A percentile compares a stretch with the other conserved stretches of the same genome.
These are phyloP conservation scores for Labia minor DNA, from an alignment of 2,888 invertebrate species.

Conservation along the genomic window DNA sequence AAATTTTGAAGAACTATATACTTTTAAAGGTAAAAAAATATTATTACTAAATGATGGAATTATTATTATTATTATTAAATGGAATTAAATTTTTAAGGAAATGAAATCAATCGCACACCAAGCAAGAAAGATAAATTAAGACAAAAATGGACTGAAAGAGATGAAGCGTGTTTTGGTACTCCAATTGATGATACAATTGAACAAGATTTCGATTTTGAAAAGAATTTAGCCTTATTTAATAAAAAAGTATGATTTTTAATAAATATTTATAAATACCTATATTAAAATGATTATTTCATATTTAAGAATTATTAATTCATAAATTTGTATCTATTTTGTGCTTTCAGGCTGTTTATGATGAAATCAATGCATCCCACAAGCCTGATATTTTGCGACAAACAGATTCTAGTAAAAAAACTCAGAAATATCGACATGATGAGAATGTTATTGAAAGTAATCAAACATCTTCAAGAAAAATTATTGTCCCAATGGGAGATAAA, in stretches of 20 bases:
- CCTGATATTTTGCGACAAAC: slow-evolving; percentile 49
- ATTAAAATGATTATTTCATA: background rate
- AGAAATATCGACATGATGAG: slow-evolving; percentile 71
- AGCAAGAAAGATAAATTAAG: slow-evolving; percentile 42
- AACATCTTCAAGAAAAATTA: slow-evolving; percentile 55
- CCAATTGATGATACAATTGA: slow-evolving; percentile 53
- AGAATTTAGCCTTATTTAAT: slow-evolving; percentile 82
- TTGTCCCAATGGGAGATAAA: slow-evolving; percentile 51
- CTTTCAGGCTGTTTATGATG: slow-evolving; percentile 59
- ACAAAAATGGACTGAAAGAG: slow-evolving; percentile 38
- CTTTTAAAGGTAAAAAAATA: background rate
- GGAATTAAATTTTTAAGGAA: slow-evolving; percentile 20
- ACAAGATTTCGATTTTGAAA: slow-evolving; percentile 89
- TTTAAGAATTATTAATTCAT: background rate
- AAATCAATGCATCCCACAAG: slow-evolving; percentile 52
- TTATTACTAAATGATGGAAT: background rate
- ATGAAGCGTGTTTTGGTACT: slow-evolving; percentile 69
- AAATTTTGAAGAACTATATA: background rate
- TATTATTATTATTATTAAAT: slow-evolving; percentile 14
- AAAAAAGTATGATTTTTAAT: slow-evolving; percentile 46
- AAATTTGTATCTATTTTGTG: slow-evolving; percentile 15
- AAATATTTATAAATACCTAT: no score
- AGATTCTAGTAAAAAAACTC: slow-evolving; percentile 35
- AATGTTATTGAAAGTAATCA: slow-evolving; percentile 62
- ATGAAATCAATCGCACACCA: slow-evolving; percentile 32